A percentile compares a stretch with the other conserved stretches of the same genome.
Conservation (phyloP, 2,888 invertebrate species). For the Nephrotoma flavescens region DNA sequence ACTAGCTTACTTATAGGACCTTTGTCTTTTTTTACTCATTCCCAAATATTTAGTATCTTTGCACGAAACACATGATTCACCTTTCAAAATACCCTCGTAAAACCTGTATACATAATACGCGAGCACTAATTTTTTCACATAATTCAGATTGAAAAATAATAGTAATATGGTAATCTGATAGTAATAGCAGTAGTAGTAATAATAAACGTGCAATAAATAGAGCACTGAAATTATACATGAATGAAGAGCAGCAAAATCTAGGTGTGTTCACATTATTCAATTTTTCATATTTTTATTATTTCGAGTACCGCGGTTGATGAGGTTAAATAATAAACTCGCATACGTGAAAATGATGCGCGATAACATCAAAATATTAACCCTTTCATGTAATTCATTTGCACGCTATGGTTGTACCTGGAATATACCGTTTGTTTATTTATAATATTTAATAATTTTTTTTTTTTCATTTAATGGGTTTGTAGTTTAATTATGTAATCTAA, state of each 20-base stretch:
- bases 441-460: neutral
- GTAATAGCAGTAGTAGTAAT: neutral
- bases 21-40: too few species aligned
- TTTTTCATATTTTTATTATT: neutral
- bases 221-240: neutral
- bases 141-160: neutral
- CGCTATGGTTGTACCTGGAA: neutral
- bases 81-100: neutral
- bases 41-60: too few species aligned
- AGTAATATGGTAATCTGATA: neutral
- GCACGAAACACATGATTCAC: neutral
- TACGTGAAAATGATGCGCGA: neutral
- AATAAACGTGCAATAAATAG: neutral
- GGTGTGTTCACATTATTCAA: neutral
- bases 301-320: neutral
- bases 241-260: neutral
- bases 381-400: neutral
- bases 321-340: neutral
- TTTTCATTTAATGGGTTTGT: neutral
- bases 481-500: neutral
- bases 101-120: neutral
- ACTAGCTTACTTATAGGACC: too few species aligned
- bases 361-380: neutral
- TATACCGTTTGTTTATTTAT: neutral
- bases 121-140: neutral